Conservation (phyloP, 2,888 invertebrate genomes). For the Fragum fragum region DNA sequence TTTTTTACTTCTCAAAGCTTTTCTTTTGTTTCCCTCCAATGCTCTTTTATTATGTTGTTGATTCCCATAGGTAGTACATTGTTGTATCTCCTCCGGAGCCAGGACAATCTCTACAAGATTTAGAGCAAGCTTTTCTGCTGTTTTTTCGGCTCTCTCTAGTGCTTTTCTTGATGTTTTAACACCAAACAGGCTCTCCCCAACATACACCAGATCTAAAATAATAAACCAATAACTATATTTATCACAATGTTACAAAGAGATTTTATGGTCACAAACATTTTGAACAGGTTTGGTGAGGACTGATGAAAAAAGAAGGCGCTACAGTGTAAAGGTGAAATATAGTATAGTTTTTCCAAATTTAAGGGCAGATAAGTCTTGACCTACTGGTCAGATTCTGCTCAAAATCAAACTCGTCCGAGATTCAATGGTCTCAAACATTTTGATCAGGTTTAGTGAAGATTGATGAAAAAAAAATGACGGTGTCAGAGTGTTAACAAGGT, state of each 20-base stretch:
- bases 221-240: not conserved
- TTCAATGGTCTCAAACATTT: slow-evolving; percentile 6
- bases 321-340: not conserved
- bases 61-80: not conserved
- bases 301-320: not conserved
- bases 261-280: not conserved
- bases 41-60: not conserved
- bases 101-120: not conserved
- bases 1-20: slow-evolving; percentile 1
- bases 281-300: not conserved
- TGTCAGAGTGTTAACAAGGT: not conserved
- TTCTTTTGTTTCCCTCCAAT: not conserved
- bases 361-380: not conserved
- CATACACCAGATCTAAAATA: slow-evolving; percentile 8
- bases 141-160: slow-evolving; percentile 3
- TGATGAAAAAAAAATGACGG: not conserved
- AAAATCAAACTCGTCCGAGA: not conserved
- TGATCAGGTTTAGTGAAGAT: not conserved
- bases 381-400: not conserved
- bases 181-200: not conserved
- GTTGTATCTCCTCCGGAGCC: no score
- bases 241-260: slow-evolving; percentile 6
- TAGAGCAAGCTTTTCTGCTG: not conserved
- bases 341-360: not conserved
- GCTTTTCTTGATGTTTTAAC: not conserved